Conservation (phyloP, 2,797 vertebrate genomes). For the Avahi laniger region DNA sequence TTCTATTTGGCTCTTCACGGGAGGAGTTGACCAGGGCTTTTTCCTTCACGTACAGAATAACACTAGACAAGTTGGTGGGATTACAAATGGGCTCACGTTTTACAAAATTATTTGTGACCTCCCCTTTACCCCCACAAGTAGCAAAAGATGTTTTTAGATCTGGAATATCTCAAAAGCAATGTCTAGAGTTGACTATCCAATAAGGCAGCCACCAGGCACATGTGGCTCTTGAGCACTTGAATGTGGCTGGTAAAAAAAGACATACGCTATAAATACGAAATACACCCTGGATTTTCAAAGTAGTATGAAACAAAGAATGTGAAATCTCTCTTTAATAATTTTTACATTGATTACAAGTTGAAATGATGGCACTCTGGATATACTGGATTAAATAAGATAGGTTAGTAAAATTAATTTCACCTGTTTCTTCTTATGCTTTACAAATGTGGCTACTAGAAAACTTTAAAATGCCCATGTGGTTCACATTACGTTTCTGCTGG, state of each 20-base stretch:
- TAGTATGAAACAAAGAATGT: neutral
- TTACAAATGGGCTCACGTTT: neutral
- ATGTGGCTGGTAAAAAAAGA: neutral
- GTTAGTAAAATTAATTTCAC: neutral
- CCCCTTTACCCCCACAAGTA: neutral
- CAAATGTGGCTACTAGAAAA: neutral
- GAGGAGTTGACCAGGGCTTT: neutral
- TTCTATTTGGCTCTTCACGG: neutral
- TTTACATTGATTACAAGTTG: neutral
- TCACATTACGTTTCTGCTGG: neutral
- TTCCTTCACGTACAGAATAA: neutral
- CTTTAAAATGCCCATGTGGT: neutral
- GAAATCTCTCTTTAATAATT: neutral
- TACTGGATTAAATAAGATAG: neutral
- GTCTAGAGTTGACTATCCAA: neutral
- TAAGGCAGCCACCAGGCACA: neutral
- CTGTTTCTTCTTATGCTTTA: conserved; percentile 6
- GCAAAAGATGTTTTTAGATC: neutral
- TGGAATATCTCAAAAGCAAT: neutral
- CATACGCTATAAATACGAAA: neutral
- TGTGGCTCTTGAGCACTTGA: neutral
- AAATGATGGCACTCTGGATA: neutral
- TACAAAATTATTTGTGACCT: neutral
- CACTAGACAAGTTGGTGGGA: neutral
- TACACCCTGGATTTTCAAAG: neutral